Conservation (phyloP, 92 coral and sea anemone genomes). For the Epizoanthus rinbou region DNA sequence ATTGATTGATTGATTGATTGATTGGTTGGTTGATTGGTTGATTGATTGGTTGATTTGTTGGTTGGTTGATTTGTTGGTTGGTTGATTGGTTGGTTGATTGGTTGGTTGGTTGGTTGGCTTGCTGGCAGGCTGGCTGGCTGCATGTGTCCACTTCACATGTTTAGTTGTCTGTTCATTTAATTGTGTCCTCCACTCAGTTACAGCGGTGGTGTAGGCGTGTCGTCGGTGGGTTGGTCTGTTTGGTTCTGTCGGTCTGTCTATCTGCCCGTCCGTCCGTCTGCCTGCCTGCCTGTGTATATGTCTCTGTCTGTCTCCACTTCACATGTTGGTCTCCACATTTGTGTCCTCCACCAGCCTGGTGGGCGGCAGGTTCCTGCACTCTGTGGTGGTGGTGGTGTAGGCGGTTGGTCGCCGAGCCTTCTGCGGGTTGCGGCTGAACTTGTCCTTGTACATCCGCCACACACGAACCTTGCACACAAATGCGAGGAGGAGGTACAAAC, state of each 20-base stretch:
- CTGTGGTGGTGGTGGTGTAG: conserved; percentile 56
- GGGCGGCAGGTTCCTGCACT: conserved; percentile 47
- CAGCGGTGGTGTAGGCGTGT: conserved; percentile 44
- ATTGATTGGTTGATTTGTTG: too few relatives aligned
- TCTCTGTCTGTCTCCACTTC: conserved; percentile 28
- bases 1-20: too few relatives aligned
- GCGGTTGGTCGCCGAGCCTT: conserved; percentile 43
- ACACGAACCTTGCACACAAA: conserved; percentile 87
- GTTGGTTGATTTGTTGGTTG: too few relatives aligned
- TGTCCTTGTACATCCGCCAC: conserved; percentile 69
- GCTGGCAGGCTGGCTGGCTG: too few relatives aligned
- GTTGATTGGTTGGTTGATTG: too few relatives aligned
- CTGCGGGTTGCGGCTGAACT: conserved; percentile 59
- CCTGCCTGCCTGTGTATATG: conserved; percentile 22
- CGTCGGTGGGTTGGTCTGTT: conserved; percentile 39
- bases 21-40: too few relatives aligned
- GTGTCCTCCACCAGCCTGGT: conserved; percentile 29
- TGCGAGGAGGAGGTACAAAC: conserved; percentile 85
- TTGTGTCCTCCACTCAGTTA: not conserved
- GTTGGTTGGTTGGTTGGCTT: too few relatives aligned
- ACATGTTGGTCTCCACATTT: conserved; percentile 18
- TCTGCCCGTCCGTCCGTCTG: too few relatives aligned
- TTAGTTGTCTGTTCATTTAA: not conserved
- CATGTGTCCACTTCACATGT: not conserved
- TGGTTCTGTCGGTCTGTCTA: too few relatives aligned